Base-by-base conservation (phyloP, 2,113 vertebrate species). In the Mandrillus leucophaeus region DNA sequence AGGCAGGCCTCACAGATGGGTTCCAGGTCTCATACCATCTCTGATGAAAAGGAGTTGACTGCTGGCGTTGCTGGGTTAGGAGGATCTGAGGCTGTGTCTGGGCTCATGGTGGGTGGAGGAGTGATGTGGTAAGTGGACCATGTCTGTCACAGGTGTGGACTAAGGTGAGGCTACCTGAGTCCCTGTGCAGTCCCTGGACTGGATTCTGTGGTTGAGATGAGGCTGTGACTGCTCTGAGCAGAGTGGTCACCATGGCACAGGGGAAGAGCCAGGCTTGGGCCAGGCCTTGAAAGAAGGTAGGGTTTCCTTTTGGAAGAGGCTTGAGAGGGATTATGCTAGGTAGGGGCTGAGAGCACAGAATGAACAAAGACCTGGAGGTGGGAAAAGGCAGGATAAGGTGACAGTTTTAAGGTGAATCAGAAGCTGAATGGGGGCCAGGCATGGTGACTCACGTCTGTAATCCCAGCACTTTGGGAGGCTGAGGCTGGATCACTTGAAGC, bases 31-130 rank as follows among this genome's bases (percentile, higher is more conserved):
- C 85, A 50, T 4, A 1, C n/a, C 30, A 0, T 40, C 81, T 93
- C 84, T 32, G 4, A 32, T 18, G 1, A 52, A 48, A 66, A 27
- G 78, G 35, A 64, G 6, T 0, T 35, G 57, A 38, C 82, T 59
- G 8, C 35, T 2, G 2, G 48, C 66, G 48, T 30, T 70, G 68
- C 66, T 48, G 57, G 16, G 22, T 38, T 2, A 12, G 32, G 20
- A 64, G 59, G 20, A 32, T 55, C 40, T 20, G 2, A 64, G 59
- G 35, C 75, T 40, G 27, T 16, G n/a, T 13, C n/a, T 50, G 76
- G 76, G 32, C 80, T 32, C 23, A 0, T 6, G 43, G 72, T 16
- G 18, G 32, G 0, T 3, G 1, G 57, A 68, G 6, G 17, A 32
- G 32, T 2, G 40, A 45, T 32, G 10, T 9, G 9, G 20, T 8